These are phyloP conservation scores for Eurosta solidaginis DNA, from an alignment of 1,140 invertebrate genomes.

Conservation along the genomic window DNA sequence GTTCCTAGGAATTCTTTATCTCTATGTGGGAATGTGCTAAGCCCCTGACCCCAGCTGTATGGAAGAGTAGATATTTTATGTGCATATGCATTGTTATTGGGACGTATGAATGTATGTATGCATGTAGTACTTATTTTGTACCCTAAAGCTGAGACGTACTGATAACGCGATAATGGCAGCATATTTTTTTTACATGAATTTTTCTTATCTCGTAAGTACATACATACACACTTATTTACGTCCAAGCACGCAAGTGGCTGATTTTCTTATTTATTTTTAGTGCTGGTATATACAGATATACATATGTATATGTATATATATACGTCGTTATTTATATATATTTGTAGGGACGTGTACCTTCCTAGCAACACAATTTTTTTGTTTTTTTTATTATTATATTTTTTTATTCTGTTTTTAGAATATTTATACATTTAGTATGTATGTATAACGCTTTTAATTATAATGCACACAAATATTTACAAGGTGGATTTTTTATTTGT, in stretches of 20 bases:
- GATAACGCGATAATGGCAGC: background rate
- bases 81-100: background rate
- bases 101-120: background rate
- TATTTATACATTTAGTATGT: too few species aligned
- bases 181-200: constrained; percentile 18
- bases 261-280: background rate
- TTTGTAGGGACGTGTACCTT: background rate
- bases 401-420: too few species aligned
- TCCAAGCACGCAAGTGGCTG: too few species aligned
- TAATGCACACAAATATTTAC: too few species aligned
- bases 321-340: background rate
- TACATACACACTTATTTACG: background rate
- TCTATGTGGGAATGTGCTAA: too few species aligned
- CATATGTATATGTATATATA: background rate
- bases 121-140: background rate
- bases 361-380: too few species aligned
- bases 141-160: background rate
- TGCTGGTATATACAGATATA: background rate
- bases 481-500: too few species aligned
- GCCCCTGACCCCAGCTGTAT: too few species aligned
- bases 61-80: background rate
- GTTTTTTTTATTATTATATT: too few species aligned
- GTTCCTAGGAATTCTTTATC: too few species aligned
- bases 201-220: background rate
- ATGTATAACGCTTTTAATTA: too few species aligned